phyloP scores from a whole-genome alignment of 1,140 invertebrate genomes.

The Macrosteles quadrilineatus region DNA sequence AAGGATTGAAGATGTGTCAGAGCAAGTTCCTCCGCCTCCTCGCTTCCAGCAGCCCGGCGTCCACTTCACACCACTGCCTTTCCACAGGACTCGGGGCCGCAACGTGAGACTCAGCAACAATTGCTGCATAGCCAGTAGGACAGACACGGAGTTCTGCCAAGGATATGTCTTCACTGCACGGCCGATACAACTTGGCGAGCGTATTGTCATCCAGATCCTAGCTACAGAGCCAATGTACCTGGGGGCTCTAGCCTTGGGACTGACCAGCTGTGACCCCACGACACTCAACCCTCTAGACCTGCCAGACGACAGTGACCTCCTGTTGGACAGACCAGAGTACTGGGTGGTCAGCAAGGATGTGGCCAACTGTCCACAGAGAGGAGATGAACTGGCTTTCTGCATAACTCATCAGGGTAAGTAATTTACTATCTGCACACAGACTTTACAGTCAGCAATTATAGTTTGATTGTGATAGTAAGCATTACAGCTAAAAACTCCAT shows the following conservation, averaged over 20 bases:
- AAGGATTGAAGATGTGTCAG: conserved; percentile 13
- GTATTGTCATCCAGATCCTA: conserved; percentile 82
- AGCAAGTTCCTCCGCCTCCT: conserved; percentile 30
- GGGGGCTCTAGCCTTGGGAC: conserved; percentile 85
- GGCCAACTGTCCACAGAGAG: conserved; percentile 75
- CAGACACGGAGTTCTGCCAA: conserved; percentile 86
- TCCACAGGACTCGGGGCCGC: conserved; percentile 77
- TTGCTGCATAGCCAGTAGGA: conserved; percentile 76
- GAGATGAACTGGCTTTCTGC: conserved; percentile 90
- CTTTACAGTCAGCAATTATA: too few species aligned
- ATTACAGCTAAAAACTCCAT: too few species aligned
- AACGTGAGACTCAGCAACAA: conserved; percentile 82
- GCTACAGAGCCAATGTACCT: conserved; percentile 83
- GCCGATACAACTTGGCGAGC: conserved; percentile 82
- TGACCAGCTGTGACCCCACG: conserved; percentile 91
- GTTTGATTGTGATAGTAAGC: too few species aligned
- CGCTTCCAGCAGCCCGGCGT: conserved; percentile 49
- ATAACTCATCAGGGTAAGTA: conserved; percentile 68
- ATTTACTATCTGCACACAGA: too few species aligned
- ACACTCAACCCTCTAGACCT: conserved; percentile 70
- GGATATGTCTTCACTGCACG: conserved; percentile 91
- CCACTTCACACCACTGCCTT: conserved; percentile 65
- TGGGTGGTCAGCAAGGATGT: conserved; percentile 97
- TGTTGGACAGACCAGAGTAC: conserved; percentile 94
- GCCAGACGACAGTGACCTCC: conserved; percentile 89